Evolutionary conservation across 64 coral and sea anemone genomes (phyloP), one percentile per base, ranked within the genome.

Genomic region (Dendronephthya gigantea): DNA sequence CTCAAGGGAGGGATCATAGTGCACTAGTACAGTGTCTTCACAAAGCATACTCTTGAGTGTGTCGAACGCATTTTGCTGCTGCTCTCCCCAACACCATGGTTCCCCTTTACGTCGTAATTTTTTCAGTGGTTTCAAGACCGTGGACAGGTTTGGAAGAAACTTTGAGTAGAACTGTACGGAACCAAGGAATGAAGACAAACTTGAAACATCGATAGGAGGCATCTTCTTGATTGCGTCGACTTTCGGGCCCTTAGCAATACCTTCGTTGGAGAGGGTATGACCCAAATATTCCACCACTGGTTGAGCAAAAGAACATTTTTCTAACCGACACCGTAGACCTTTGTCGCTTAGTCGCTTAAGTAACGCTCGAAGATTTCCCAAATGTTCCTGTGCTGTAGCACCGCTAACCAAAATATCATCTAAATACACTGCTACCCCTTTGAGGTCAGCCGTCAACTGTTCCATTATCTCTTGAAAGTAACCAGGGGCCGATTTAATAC

Each of bases 261-360:
- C 88, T 69, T 84, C n/a, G 9, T 19, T 41, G 58, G 88, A 89
- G 48, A 89, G n/a, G 1, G 66, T 47, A 49, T 89, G 88, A 29
- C 81, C 88, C 45, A 89, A 69, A 50, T 89, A 89, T 36, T 84
- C 50, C 1, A 89, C 88, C 22, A 17, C 83, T 12, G 88, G 88
- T 39, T 89, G 82, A 25, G 88, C 88, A 55, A 89, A 89, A 12
- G 22, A 1, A 50, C 88, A 89, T 84, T 89, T 89, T 50, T 89
- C 88, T 83, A 84, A 39, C 2, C 82, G 27, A 49, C 88, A 89
- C 5, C 88, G 82, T 10, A 89, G 82, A 32, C 88, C 83, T 31
- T 84, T 84, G 39, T 84, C 83, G 25, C 14, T n/a, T 5, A 30
- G 48, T 22, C 48, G 83, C 47, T 84, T 40, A 7, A 84, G 47